Conservation (phyloP, 2,888 invertebrate genomes). For the Barypeithes pellucidus region DNA sequence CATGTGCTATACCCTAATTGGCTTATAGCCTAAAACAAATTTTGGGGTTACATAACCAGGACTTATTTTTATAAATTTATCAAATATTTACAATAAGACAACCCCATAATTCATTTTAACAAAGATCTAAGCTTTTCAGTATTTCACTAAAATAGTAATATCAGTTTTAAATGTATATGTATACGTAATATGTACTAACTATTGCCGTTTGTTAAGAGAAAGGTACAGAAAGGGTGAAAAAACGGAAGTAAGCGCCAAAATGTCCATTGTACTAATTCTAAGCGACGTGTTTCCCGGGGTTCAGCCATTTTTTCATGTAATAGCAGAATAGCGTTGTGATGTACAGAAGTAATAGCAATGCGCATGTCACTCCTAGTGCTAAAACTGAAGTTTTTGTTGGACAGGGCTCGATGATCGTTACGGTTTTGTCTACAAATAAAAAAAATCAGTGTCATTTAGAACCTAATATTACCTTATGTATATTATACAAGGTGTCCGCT, state of each 20-base stretch:
- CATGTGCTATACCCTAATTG: too few relatives aligned
- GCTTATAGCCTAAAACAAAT: slow-evolving; percentile 26
- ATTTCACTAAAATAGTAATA: slow-evolving; percentile 8
- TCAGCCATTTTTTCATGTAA: slow-evolving; percentile 94
- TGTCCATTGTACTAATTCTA: slow-evolving; percentile 62
- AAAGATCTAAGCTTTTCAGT: not conserved
- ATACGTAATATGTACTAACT: not conserved
- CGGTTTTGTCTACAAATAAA: slow-evolving; percentile 84
- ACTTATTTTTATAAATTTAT: slow-evolving; percentile 15
- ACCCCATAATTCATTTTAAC: slow-evolving; percentile 34
- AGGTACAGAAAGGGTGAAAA: slow-evolving; percentile 33
- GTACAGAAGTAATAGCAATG: slow-evolving; percentile 89
- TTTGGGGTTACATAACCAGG: slow-evolving; percentile 32
- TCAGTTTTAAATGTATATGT: slow-evolving; percentile 12
- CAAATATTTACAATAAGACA: slow-evolving; percentile 39
- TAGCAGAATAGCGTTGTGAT: slow-evolving; percentile 94
- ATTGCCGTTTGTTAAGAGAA: slow-evolving; percentile 22
- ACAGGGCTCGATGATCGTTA: slow-evolving; percentile 92
- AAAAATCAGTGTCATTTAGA: not conserved
- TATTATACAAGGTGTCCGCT: too few relatives aligned
- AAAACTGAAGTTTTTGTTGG: slow-evolving; percentile 94
- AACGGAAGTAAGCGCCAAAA: slow-evolving; percentile 22
- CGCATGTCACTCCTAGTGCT: slow-evolving; percentile 92
- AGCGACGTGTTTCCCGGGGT: slow-evolving; percentile 87
- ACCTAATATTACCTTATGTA: too few relatives aligned